Evolutionary conservation across 2,888 invertebrate species (phyloP).

Genomic region (Nephrocerus scutellatus): DNA sequence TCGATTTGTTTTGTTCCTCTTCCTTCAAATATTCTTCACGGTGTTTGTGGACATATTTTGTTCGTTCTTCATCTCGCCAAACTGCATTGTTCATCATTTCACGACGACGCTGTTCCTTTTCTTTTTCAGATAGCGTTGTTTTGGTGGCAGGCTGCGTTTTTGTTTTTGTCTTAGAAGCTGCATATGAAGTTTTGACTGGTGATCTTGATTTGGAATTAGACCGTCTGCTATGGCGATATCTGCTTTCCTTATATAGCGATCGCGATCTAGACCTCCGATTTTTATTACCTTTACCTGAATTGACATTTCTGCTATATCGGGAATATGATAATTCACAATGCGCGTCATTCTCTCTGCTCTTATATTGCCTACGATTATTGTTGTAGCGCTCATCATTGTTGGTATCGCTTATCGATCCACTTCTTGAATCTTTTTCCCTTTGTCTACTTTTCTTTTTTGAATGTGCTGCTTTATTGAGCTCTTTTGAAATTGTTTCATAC

Average conservation of each 20-base stretch:
- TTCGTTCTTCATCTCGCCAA: constrained; percentile 61
- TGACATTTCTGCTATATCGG: too few relatives aligned
- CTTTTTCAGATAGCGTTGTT: constrained; percentile 52
- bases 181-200: neutral
- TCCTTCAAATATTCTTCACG: constrained; percentile 54
- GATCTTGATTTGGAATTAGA: constrained; percentile 4
- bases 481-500: constrained; percentile 43
- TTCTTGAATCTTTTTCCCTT: constrained; percentile 14
- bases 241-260: constrained; percentile 1
- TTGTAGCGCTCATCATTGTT: constrained; percentile 17
- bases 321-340: too few relatives aligned
- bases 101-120: constrained; percentile 61
- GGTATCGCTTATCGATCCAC: constrained; percentile 16
- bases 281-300: neutral
- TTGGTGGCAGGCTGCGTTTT: constrained; percentile 26
- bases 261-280: constrained; percentile 8
- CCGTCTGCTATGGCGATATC: neutral
- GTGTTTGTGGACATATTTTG: constrained; percentile 57
- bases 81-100: constrained; percentile 82
- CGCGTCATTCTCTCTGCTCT: neutral
- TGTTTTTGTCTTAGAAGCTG: neutral
- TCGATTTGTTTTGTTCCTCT: constrained; percentile 44
- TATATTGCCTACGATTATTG: constrained; percentile 3
- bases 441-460: constrained; percentile 27
- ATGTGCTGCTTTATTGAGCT: constrained; percentile 40